Evolutionary conservation across 2,113 vertebrate genomes (phyloP), one percentile per base, ranked within the genome.

Genomic region (Saguinus imperator): DNA sequence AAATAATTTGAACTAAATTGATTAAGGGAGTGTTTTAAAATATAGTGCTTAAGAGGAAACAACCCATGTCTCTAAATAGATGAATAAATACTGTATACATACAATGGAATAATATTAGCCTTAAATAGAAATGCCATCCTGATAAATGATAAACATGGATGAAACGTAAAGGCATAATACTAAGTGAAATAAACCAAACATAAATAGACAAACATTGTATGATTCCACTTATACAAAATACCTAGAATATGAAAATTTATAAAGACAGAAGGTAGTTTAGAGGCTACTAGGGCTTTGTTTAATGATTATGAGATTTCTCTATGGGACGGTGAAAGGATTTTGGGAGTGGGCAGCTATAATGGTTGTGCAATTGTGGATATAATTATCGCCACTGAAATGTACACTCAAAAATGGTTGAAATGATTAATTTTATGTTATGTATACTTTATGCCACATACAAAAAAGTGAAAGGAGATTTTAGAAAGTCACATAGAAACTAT

Each of bases 1-100:
- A 93, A 87, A 87, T 93, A 92, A 76, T 6, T 45, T 25, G 14
- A 82, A 92, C 25, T 57, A 61, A 94, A 94, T 58, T 77, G 37
- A 75, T 77, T 95, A 50, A 72, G 45, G 43, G 10, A 9, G 3
- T 37, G 3, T n/a, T 94, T 91, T 70, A 94, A 91, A 45, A 83
- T 82, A 32, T 64, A 96, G n/a, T 90, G 23, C 12, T 94, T 48
- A 82, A 48, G 32, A 55, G 16, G 21, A 79, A 70, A 82, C 4
- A 70, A 55, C 9, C 0, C 18, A 40, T 40, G 14, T 57, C 14
- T 29, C 61, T 81, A 32, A 81, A 32, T 23, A 58, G 37, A 76
- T 35, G n/a, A 93, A 48, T 73, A 86, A 93, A 40, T 35, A 37
- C 29, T 6, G 9, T 68, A 58, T 87, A 14, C 10, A 11, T 45